Base-by-base conservation (phyloP, 2,888 invertebrate genomes). In the Tenthredo amoena region DNA sequence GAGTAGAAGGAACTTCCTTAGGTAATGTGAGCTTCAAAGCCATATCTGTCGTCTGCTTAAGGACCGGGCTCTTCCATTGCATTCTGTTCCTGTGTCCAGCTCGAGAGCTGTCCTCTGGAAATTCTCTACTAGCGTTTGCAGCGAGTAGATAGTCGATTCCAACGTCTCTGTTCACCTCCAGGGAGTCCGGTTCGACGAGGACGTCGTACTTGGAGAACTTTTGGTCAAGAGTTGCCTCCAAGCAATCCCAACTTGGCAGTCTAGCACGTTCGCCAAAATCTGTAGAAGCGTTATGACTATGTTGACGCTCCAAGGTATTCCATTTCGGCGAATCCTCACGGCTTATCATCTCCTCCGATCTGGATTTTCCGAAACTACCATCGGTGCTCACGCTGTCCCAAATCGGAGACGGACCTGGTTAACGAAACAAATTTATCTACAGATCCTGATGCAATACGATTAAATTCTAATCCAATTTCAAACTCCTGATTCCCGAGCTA, bases 211-310 rank as follows among this genome's bases (percentile, higher is more conserved):
- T 89, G 72, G 88, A 87, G 76, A 92, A 88, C 86, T 91, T 91
- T 31, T 89, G 89, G 87, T 91, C 90, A 84, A 92, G 88, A 15
- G 89, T 88, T 37, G 89, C 89, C 81, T 92, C 91, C 68, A 92
- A 89, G 86, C 90, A 86, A 50, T 91, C 91, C 92, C 92, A 92
- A 55, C 79, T 85, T 10, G 85, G 85, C 7, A 85, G 65, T 10
- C 85, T 58, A 86, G 68, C 83, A 86, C 87, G 84, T 89, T 79
- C 85, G 18, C 62, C 34, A 18, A 50, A 72, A 65, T 85, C 84
- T 18, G 55, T 18, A 34, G 31, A 31, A 47, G 34, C 76, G 31
- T 47, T 50, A 34, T 37, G n/a, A 21, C 82, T 31, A 5, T 34
- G 34, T 65, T 65, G 65, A 81, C 71, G 71, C 18, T 68, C 71